Evolutionary conservation across 1,140 invertebrate genomes (phyloP).

Genomic region (Lepidurus apus): DNA sequence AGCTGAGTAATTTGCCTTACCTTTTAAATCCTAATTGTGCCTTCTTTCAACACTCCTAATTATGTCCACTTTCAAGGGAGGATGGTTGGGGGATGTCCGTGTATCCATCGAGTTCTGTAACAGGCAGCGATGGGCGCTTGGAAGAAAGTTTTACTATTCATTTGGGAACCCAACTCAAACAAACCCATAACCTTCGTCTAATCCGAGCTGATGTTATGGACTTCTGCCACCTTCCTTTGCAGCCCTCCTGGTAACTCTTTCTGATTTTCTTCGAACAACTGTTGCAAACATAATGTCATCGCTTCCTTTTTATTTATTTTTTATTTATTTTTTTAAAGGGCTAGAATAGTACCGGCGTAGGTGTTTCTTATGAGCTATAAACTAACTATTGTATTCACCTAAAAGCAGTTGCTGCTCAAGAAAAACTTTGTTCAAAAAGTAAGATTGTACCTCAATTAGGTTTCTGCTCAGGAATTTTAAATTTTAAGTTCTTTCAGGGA

Average conservation of each 20-base stretch:
- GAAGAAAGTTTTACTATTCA: slow-evolving; percentile 98
- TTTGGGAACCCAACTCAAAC: slow-evolving; percentile 94
- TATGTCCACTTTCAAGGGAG: slow-evolving; percentile 30
- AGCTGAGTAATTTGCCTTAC: slow-evolving; percentile 23
- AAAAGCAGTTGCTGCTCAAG: too few species aligned
- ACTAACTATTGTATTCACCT: too few species aligned
- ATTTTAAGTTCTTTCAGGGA: too few species aligned
- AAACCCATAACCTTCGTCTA: slow-evolving; percentile 94
- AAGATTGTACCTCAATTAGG: too few species aligned
- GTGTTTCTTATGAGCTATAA: too few species aligned
- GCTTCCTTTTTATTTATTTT: too few species aligned
- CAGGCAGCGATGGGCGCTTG: slow-evolving; percentile 48
- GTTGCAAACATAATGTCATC: too few species aligned
- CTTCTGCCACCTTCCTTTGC: slow-evolving; percentile 57
- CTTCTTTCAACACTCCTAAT: neutral
- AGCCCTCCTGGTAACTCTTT: neutral
- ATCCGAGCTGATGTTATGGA: slow-evolving; percentile 79
- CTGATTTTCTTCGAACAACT: neutral
- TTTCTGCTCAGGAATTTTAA: too few species aligned
- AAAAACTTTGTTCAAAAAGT: too few species aligned
- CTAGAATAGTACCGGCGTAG: too few species aligned
- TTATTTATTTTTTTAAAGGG: too few species aligned
- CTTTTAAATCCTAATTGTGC: neutral
- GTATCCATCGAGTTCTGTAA: slow-evolving; percentile 40
- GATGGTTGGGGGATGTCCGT: slow-evolving; percentile 39